Conservation (phyloP, 2,888 invertebrate genomes). For the Dryadula phaetusa region DNA sequence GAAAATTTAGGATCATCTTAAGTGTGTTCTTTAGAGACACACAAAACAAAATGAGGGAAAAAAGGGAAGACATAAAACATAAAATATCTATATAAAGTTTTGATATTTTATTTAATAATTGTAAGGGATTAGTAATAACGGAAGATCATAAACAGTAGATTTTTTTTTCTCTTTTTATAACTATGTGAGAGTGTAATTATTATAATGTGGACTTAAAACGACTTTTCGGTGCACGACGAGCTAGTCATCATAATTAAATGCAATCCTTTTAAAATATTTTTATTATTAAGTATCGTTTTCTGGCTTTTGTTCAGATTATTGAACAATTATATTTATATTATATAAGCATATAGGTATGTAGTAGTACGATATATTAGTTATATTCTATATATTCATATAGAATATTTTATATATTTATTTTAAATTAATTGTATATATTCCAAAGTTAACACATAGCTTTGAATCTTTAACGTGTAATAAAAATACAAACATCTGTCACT, state of each 20-base stretch:
- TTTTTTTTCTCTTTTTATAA: conserved; percentile 36
- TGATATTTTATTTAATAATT: background rate
- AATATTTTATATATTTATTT: background rate
- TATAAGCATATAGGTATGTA: too few relatives aligned
- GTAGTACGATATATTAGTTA: too few relatives aligned
- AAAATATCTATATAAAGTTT: background rate
- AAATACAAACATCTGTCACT: conserved; percentile 35
- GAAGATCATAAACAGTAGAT: conserved; percentile 43
- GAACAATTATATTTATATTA: background rate
- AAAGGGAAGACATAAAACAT: background rate
- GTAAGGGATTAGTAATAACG: conserved; percentile 4
- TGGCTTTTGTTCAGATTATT: conserved; percentile 20
- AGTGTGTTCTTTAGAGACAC: too few relatives aligned
- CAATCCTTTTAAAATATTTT: conserved; percentile 66
- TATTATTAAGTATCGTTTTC: conserved; percentile 31
- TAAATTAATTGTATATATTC: conserved; percentile 1
- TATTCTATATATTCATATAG: too few relatives aligned
- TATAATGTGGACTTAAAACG: conserved; percentile 72
- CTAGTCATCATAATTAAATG: conserved; percentile 78
- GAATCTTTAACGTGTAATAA: background rate
- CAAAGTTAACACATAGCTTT: background rate
- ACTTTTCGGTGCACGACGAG: conserved; percentile 62
- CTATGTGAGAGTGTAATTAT: conserved; percentile 69
- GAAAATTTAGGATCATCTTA: too few relatives aligned
- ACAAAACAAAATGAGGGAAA: too few relatives aligned